Conservation (phyloP, 37 sponge, comb jelly and placozoan genomes). For the Dysidea cf. avara region DNA sequence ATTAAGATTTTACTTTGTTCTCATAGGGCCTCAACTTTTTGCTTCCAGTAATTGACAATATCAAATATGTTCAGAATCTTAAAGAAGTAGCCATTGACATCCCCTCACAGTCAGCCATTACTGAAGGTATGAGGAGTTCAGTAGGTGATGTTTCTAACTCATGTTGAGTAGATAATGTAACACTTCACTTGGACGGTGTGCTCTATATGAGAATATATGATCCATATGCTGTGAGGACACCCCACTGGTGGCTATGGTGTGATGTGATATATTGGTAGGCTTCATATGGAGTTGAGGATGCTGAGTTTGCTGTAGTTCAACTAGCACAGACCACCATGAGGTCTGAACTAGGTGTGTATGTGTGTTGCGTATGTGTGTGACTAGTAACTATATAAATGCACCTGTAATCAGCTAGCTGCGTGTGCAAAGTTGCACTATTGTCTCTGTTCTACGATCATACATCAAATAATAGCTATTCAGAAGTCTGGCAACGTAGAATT, state of each 20-base stretch:
- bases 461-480: too few relatives aligned
- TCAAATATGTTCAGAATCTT: slow-evolving; percentile 90
- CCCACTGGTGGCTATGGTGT: neutral
- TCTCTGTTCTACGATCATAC: too few relatives aligned
- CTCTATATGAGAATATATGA: slow-evolving; percentile 87
- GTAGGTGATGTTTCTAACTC: neutral
- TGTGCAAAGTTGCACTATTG: too few relatives aligned
- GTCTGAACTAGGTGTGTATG: slow-evolving; percentile 81
- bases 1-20: neutral
- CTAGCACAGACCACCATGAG: slow-evolving; percentile 99
- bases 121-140: slow-evolving; percentile 52
- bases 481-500: neutral
- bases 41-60: slow-evolving; percentile 87
- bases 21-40: slow-evolving; percentile 86
- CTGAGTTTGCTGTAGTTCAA: slow-evolving; percentile 93
- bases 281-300: slow-evolving; percentile 97
- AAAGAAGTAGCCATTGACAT: slow-evolving; percentile 97
- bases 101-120: slow-evolving; percentile 97
- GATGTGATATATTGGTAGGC: too few relatives aligned
- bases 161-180: slow-evolving; percentile 85
- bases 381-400: neutral
- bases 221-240: slow-evolving; percentile 67
- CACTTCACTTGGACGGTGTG: slow-evolving; percentile 94
- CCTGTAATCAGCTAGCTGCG: neutral
- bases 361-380: neutral